Conservation (phyloP, 1,140 invertebrate genomes). For the Apis laboriosa region DNA sequence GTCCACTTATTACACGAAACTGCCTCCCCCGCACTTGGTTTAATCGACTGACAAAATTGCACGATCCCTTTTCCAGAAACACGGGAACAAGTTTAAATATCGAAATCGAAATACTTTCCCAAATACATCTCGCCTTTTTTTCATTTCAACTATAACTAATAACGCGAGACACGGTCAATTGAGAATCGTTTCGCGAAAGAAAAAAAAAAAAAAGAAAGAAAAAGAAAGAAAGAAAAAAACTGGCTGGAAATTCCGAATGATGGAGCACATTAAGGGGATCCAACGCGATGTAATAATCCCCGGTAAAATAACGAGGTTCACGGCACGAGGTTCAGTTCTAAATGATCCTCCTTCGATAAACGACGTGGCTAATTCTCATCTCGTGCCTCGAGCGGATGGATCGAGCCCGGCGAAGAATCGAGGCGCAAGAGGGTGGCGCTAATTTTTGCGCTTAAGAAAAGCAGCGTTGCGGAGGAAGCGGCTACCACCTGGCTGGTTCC, state of each 20-base stretch:
- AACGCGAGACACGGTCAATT: too few relatives aligned
- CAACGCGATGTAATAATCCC: constrained; percentile 39
- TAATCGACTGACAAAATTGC: constrained; percentile 17
- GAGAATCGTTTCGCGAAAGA: not conserved
- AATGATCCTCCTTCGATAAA: constrained; percentile 63
- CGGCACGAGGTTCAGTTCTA: constrained; percentile 44
- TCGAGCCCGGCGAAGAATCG: constrained; percentile 26
- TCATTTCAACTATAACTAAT: too few relatives aligned
- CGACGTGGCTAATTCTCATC: constrained; percentile 73
- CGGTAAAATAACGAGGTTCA: constrained; percentile 33
- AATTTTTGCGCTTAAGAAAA: constrained; percentile 79
- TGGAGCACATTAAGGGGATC: constrained; percentile 36
- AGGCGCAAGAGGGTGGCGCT: constrained; percentile 63
- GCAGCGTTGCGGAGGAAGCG: constrained; percentile 58
- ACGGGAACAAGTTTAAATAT: too few relatives aligned
- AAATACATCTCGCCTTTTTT: too few relatives aligned
- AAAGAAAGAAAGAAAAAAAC: not conserved
- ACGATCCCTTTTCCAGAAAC: not conserved
- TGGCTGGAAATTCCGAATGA: constrained; percentile 7
- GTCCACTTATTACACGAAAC: not conserved
- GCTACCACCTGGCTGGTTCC: constrained; percentile 76
- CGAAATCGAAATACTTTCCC: too few relatives aligned
- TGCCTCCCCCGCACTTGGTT: not conserved
- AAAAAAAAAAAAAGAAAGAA: too few relatives aligned
- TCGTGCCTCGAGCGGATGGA: constrained; percentile 41